Percentiles rank a stretch among this genome's conserved stretches.
These are phyloP conservation scores for Melopsittacus undulatus DNA, from an alignment of 2,797 vertebrate genomes.

Conservation along the genomic window DNA sequence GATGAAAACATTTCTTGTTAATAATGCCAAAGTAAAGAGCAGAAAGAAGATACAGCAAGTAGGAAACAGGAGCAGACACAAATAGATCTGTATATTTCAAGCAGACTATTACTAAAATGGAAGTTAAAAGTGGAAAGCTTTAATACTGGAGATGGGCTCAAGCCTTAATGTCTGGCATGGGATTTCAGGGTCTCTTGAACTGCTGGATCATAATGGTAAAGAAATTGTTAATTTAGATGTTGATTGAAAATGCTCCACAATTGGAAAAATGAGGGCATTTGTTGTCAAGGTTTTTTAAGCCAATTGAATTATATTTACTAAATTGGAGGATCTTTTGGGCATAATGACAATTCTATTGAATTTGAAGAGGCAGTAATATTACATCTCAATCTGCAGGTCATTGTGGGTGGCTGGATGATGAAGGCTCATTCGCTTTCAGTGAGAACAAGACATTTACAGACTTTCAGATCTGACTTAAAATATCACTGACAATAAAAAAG, in stretches of 20 bases:
- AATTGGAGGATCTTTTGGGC: not conserved
- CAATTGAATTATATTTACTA: not conserved
- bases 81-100: not conserved
- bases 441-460: constrained; percentile 36
- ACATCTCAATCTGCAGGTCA: constrained; percentile 25
- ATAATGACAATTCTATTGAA: not conserved
- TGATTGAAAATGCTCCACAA: not conserved
- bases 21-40: not conserved
- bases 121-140: not conserved
- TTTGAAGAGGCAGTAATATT: constrained; percentile 31
- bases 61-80: not conserved
- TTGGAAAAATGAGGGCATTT: fast-evolving
- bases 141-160: not conserved
- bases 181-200: not conserved
- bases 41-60: not conserved
- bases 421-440: constrained; percentile 24
- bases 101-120: not conserved
- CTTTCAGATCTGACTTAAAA: constrained; percentile 64
- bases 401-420: constrained; percentile 51
- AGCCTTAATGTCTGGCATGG: not conserved
- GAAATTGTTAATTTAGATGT: not conserved
- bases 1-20: not conserved
- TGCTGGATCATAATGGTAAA: not conserved
- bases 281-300: not conserved
- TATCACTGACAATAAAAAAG: constrained; percentile 46